A percentile compares a stretch with the other conserved stretches of the same genome.
Conservation (phyloP, 2,888 invertebrate species). For the Callyntrura guangdongensis region DNA sequence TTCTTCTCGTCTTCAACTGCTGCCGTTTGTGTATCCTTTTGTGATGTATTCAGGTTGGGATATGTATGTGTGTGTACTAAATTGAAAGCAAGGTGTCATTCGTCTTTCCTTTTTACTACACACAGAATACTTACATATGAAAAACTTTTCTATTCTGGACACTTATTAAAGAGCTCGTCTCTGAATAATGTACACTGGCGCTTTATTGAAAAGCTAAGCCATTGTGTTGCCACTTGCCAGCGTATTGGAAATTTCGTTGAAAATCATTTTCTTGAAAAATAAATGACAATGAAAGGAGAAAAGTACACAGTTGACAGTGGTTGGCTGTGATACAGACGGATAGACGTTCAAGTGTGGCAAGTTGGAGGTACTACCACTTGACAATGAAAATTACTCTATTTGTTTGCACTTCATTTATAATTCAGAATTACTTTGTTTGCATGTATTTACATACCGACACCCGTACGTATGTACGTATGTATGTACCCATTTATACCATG, state of each 20-base stretch:
- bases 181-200: slow-evolving; percentile 27
- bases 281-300: neutral
- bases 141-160: slow-evolving; percentile 27
- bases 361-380: slow-evolving; percentile 29
- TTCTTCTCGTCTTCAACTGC: neutral
- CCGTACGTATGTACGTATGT: neutral
- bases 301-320: neutral
- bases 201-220: slow-evolving; percentile 13
- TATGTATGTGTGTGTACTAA: slow-evolving; percentile 7
- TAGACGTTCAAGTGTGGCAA: slow-evolving; percentile 11
- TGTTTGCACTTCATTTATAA: slow-evolving; percentile 75
- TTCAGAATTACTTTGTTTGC: slow-evolving; percentile 51
- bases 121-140: slow-evolving; percentile 14
- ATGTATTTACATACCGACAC: slow-evolving; percentile 36
- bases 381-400: slow-evolving; percentile 73
- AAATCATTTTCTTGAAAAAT: slow-evolving; percentile 28
- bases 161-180: slow-evolving; percentile 39
- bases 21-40: neutral
- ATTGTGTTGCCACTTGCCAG: neutral
- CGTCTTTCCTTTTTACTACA: neutral
- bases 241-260: slow-evolving; percentile 31
- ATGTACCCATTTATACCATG: neutral
- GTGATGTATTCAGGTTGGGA: neutral
- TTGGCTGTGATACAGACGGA: neutral
- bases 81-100: slow-evolving; percentile 45